Evolutionary conservation across 2,888 invertebrate genomes (phyloP).

Genomic region (Matsumyia berberina): DNA sequence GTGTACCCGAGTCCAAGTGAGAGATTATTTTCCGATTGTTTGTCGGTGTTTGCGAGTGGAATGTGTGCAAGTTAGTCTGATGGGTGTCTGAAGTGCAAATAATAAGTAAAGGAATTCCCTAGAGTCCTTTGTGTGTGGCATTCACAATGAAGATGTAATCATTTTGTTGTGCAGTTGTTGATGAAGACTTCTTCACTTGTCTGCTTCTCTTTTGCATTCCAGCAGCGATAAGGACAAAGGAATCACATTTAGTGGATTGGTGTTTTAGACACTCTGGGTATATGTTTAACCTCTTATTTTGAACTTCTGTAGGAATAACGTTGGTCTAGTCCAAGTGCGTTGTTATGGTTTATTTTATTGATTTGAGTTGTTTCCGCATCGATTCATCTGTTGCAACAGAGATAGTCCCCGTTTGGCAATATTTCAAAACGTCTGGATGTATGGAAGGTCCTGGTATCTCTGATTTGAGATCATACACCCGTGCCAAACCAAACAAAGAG

Average conservation of each 20-base stretch:
- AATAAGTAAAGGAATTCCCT: constrained; percentile 55
- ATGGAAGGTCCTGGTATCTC: too few species aligned
- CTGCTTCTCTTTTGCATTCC: constrained; percentile 22
- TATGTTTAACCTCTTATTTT: neutral
- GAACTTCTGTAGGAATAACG: neutral
- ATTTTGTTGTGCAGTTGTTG: constrained; percentile 35
- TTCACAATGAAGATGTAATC: constrained; percentile 45
- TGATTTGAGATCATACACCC: too few species aligned
- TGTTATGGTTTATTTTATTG: too few species aligned
- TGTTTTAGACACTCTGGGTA: neutral
- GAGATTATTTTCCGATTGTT: constrained; percentile 61
- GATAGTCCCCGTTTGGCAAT: too few species aligned
- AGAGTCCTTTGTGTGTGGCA: constrained; percentile 36
- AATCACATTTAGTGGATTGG: neutral
- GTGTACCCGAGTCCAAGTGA: constrained; percentile 32
- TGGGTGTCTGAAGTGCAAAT: constrained; percentile 35
- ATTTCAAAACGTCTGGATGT: too few species aligned
- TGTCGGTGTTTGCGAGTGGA: constrained; percentile 38
- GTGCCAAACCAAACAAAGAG: too few species aligned
- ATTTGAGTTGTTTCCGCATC: too few species aligned
- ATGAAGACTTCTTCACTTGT: too few species aligned
- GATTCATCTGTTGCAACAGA: too few species aligned
- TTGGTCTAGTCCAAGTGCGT: too few species aligned
- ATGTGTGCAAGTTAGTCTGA: constrained; percentile 1
- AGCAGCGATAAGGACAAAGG: constrained; percentile 21